These are phyloP conservation scores for Bemisia tabaci DNA, from an alignment of 1,140 invertebrate genomes.

Conservation along the genomic window DNA sequence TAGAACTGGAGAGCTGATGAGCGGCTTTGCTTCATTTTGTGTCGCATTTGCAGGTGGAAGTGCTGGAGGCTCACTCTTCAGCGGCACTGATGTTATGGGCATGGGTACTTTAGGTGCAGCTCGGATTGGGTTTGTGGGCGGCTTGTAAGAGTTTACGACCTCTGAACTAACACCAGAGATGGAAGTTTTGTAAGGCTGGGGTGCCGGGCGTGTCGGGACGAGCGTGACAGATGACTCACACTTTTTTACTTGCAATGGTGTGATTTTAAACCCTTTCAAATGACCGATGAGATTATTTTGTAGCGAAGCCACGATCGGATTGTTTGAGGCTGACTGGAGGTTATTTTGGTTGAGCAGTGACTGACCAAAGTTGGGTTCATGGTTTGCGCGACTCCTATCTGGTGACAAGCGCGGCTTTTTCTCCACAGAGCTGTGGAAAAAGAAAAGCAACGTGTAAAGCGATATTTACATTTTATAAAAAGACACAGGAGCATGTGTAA, in stretches of 20 bases:
- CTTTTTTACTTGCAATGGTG: slow-evolving; percentile 41
- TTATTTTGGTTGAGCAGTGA: neutral
- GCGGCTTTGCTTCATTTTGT: slow-evolving; percentile 38
- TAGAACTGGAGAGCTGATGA: slow-evolving; percentile 64
- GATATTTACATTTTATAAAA: neutral
- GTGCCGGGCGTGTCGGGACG: slow-evolving; percentile 10
- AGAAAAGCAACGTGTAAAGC: neutral
- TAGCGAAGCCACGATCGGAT: slow-evolving; percentile 34
- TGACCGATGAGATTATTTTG: slow-evolving; percentile 59
- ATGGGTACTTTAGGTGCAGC: slow-evolving; percentile 16
- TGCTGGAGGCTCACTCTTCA: slow-evolving; percentile 32
- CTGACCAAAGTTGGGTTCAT: neutral
- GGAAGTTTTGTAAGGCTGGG: slow-evolving; percentile 6
- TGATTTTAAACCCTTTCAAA: slow-evolving; percentile 68
- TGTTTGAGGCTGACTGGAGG: slow-evolving; percentile 30
- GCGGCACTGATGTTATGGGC: slow-evolving; percentile 1
- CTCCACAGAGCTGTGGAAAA: neutral
- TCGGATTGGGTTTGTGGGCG: slow-evolving; percentile 7
- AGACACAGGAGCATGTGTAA: too few species aligned
- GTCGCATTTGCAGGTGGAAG: slow-evolving; percentile 40
- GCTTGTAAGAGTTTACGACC: slow-evolving; percentile 2
- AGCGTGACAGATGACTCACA: neutral
- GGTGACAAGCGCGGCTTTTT: neutral
- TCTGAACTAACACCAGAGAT: neutral
- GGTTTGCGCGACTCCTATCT: neutral